phyloP scores from a whole-genome alignment of 1,140 invertebrate species.

The Trinorchestia longiramus region DNA sequence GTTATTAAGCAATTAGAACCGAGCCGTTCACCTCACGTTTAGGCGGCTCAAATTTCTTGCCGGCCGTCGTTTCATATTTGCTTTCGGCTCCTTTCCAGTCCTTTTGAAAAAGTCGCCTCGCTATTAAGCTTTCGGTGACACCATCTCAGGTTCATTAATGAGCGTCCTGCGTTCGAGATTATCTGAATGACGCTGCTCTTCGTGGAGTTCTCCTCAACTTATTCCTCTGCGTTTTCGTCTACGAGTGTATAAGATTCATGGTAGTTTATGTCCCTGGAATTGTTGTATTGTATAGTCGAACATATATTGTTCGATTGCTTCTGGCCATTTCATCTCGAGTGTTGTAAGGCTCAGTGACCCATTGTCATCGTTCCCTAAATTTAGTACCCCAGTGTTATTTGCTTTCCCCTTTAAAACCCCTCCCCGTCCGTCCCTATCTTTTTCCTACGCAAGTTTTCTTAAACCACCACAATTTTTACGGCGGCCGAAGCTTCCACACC shows the following conservation, averaged over 20 bases:
- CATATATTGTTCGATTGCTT: background rate
- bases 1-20: slow-evolving; percentile 31
- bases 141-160: background rate
- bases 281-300: background rate
- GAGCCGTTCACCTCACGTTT: slow-evolving; percentile 7
- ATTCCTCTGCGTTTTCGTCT: background rate
- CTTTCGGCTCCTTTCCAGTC: slow-evolving; percentile 20
- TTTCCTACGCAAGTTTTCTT: slow-evolving; percentile 18
- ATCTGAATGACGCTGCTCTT: background rate
- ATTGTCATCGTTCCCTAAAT: background rate
- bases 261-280: slow-evolving; percentile 4
- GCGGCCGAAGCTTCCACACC: slow-evolving; percentile 48
- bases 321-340: background rate
- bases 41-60: background rate
- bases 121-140: background rate
- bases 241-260: background rate
- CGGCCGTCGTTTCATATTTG: slow-evolving; percentile 26
- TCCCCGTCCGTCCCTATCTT: background rate
- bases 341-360: background rate
- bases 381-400: slow-evolving; percentile 8
- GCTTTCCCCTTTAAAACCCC: background rate
- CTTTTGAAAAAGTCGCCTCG: background rate
- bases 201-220: background rate
- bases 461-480: slow-evolving; percentile 49
- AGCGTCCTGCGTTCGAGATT: background rate